Conservation (phyloP, 2,888 invertebrate genomes). For the Coenonympha arcania region DNA sequence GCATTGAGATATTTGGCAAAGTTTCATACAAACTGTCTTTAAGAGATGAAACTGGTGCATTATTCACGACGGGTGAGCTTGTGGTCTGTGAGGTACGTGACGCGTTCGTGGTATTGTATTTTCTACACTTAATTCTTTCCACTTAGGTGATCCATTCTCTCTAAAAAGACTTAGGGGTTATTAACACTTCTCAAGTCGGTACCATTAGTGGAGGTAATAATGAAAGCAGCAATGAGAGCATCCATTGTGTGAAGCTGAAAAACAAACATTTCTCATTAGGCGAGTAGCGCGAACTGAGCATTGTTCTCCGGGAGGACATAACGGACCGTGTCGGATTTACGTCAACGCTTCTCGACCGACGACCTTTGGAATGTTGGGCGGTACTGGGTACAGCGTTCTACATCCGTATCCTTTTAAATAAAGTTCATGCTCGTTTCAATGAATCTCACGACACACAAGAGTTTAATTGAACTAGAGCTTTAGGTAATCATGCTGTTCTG, state of each 20-base stretch:
- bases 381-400: slow-evolving; percentile 25
- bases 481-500: not conserved
- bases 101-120: slow-evolving; percentile 1
- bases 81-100: not conserved
- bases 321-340: slow-evolving; percentile 68
- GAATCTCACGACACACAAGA: slow-evolving; percentile 8
- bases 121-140: not conserved
- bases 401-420: slow-evolving; percentile 20
- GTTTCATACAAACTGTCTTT: slow-evolving; percentile 4
- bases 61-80: not conserved
- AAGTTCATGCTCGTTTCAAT: slow-evolving; percentile 21
- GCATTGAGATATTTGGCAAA: slow-evolving; percentile 12
- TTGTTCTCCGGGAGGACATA: slow-evolving; percentile 67
- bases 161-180: slow-evolving; percentile 34
- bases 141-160: slow-evolving; percentile 9
- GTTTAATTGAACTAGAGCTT: slow-evolving; percentile 1
- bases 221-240: slow-evolving; percentile 56
- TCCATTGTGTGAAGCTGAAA: slow-evolving; percentile 62
- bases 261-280: slow-evolving; percentile 73
- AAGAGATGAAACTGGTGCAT: slow-evolving; percentile 1
- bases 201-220: slow-evolving; percentile 50
- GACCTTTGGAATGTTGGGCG: slow-evolving; percentile 46
- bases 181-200: slow-evolving; percentile 45
- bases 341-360: slow-evolving; percentile 52
- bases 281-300: slow-evolving; percentile 61